Evolutionary conservation across 2,797 vertebrate species (phyloP), one percentile per base, ranked within the genome.

Genomic region (Apogon hyalosoma): DNA sequence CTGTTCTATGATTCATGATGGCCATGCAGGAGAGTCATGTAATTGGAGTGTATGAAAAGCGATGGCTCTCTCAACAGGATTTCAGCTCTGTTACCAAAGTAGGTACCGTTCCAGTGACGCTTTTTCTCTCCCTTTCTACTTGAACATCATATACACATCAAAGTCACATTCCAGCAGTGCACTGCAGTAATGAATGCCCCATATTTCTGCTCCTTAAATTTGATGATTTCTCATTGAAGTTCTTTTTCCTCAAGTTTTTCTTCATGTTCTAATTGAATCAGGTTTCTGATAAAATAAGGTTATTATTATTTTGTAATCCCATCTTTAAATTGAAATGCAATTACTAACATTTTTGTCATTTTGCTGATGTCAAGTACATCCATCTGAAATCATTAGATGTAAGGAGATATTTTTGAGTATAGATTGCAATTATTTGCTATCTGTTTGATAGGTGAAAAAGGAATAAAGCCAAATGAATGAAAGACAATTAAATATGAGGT

Each of bases 1-100:
- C 80, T 88, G 78, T 82, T 92, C 82, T 89, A 93, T 93, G 90
- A 92, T 91, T 93, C 80, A 89, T 92, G 90, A 79, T 71, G 76
- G 76, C 85, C 80, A 80, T 68, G 87, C 77, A 80, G 79, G 82
- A 86, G 81, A 89, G 84, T 73, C 79, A n/a, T 85, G 85, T 92
- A 93, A 93, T 93, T 93, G 85, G 91, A 84, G 82, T 87, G 69
- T 86, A 77, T 81, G 77, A 86, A 87, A 90, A 85, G 84, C 40
- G 75, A 83, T 69, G 75, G 73, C 63, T 84, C 82, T 71, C 86
- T 73, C 68, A 50, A 68, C 79, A 85, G 77, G 79, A 87, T 91
- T 87, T 79, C 81, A 66, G 65, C 80, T 73, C 74, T 72, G 77
- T 73, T 81, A 85, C 83, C 81, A 64, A 75, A 81, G 77, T 76